Conservation (phyloP, 1,140 invertebrate genomes). For the Eulimnadia texana region DNA sequence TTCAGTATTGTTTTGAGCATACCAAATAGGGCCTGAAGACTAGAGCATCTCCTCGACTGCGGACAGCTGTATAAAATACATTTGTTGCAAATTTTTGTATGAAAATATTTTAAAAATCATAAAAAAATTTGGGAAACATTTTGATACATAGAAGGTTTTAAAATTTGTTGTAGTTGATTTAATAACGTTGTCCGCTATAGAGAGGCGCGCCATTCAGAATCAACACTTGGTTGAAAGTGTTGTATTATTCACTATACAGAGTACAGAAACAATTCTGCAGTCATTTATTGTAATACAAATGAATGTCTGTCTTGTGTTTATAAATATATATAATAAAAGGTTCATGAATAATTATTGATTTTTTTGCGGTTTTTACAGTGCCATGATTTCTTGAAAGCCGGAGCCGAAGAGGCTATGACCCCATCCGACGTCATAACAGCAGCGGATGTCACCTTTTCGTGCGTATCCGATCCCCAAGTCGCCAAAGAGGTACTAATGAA, state of each 20-base stretch:
- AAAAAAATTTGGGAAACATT: too few species aligned
- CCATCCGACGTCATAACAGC: constrained; percentile 81
- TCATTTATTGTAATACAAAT: neutral
- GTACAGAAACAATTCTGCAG: too few species aligned
- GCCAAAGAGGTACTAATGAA: constrained; percentile 64
- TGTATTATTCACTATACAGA: too few species aligned
- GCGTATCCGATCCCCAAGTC: constrained; percentile 80
- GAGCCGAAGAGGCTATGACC: constrained; percentile 58
- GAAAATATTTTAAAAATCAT: too few species aligned
- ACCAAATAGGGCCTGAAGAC: neutral
- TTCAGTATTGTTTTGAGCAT: neutral
- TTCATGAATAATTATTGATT: constrained; percentile 2
- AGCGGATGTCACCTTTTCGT: constrained; percentile 88
- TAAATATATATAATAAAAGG: neutral
- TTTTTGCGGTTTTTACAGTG: constrained; percentile 38
- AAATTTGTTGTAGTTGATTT: too few species aligned
- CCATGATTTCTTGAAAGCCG: constrained; percentile 56
- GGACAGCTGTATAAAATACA: too few species aligned
- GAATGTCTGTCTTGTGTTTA: neutral
- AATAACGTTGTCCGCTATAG: too few species aligned
- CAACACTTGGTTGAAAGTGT: too few species aligned
- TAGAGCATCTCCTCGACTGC: too few species aligned
- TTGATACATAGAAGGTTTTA: too few species aligned
- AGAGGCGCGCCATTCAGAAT: too few species aligned
- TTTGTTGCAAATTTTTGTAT: too few species aligned